Evolutionary conservation across 2,888 invertebrate genomes (phyloP).

Genomic region (Gasteruption jaculator): DNA sequence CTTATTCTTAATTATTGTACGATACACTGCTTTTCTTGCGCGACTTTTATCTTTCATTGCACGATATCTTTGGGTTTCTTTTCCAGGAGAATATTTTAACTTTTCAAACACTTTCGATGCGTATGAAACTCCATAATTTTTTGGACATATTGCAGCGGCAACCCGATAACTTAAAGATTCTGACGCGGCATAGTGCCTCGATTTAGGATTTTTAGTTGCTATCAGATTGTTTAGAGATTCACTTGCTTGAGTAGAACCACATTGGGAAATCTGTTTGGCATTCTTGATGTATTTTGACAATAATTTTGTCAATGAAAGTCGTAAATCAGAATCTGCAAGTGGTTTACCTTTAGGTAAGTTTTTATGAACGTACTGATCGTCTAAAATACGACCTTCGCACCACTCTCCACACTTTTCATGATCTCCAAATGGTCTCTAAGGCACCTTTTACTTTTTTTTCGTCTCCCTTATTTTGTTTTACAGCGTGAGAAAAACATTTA

Average conservation of each 20-base stretch:
- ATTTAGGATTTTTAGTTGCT: conserved; percentile 20
- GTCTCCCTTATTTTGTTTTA: conserved; percentile 19
- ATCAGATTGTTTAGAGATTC: conserved; percentile 20
- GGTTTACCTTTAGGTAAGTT: conserved; percentile 15
- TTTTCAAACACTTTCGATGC: conserved; percentile 11
- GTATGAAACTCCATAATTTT: conserved; percentile 16
- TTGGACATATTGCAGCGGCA: conserved; percentile 16
- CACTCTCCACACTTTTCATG: conserved; percentile 15
- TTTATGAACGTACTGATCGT: conserved; percentile 10
- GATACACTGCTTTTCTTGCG: not conserved
- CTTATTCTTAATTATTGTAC: conserved; percentile 12
- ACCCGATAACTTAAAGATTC: conserved; percentile 18
- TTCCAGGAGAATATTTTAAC: conserved; percentile 17
- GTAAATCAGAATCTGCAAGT: conserved; percentile 8
- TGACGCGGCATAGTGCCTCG: conserved; percentile 18
- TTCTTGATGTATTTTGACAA: conserved; percentile 15
- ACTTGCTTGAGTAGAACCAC: conserved; percentile 22
- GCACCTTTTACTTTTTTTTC: conserved; percentile 9
- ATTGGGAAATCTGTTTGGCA: conserved; percentile 15
- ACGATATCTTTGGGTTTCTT: conserved; percentile 13
- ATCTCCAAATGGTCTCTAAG: conserved; percentile 18
- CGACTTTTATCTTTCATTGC: conserved; percentile 8
- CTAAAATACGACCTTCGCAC: not conserved
- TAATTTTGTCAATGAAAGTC: conserved; percentile 11
- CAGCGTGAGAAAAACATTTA: conserved; percentile 11